Evolutionary conservation across 2,797 vertebrate genomes (phyloP), one percentile per base, ranked within the genome.

Genomic region (Tokudaia muenninki): DNA sequence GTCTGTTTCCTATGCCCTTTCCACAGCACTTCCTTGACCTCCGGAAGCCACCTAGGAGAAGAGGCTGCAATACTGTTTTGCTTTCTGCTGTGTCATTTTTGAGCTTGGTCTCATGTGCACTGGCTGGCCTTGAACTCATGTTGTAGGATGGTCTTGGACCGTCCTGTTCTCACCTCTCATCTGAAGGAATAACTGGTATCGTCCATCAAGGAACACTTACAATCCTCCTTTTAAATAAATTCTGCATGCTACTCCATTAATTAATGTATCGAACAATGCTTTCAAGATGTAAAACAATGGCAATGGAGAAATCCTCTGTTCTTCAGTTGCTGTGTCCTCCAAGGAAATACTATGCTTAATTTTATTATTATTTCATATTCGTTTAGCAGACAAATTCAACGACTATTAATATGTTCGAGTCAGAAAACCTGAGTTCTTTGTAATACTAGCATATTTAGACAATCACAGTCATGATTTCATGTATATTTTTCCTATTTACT

Each of bases 351-450:
- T 75, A 50, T 26, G 19, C 52, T 95, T 67, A 87, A 44, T 17
- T 79, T 77, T 75, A 44, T 75, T 44, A 75, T 75, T 75, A 75
- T 75, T 79, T 34, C 72, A 63, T 22, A 78, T 94, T 50, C 3
- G 92, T 83, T 65, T 61, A 91, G 34, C 77, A 50, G 82, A n/a
- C 22, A 97, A 91, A 70, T 63, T 70, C n/a, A 88, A 77, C 50
- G 9, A 52, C 52, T 92, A 50, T 75, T 70, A 96, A 70, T 74
- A 80, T 90, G 7, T 79, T 94, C 52, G 92, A 80, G 41, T 19
- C 79, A 70, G 61, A 67, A 89, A 80, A 22, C 37, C 16, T 22
- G 91, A 90, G 19, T 92, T 97, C 11, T 4, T 55, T 72, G 0
- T 75, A 65, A 90, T n/a, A 52, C 9, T 94, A 44, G 12, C 52